Base-by-base conservation (phyloP, 2,797 vertebrate genomes). In the Sparus aurata region DNA sequence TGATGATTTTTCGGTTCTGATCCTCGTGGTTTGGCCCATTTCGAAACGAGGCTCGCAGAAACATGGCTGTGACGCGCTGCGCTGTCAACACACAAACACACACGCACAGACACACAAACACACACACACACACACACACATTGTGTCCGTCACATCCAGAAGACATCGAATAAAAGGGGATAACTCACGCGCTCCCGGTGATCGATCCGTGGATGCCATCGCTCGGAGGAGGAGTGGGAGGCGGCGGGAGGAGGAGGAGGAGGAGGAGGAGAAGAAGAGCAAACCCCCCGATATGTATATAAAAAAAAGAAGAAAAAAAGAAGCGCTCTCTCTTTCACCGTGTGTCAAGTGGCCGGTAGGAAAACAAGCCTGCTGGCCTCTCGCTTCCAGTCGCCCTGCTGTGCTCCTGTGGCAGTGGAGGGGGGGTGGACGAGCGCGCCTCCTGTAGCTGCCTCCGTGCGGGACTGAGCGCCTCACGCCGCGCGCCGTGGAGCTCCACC, bases 101-200 rank as follows among this genome's bases (percentile, higher is more conserved):
- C n/a, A n/a, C n/a, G n/a, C 27, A 34, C 30, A 34, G 34, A 3
- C 30, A 34, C 30, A 34, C 30, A 34, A 3, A 27, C 27, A 27
- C 27, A 27, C 27, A 27, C 27, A 27, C 41, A 34, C 30, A 34
- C 30, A 6, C 27, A 65, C 79, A 60, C 10, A 20, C 20, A 4
- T 50, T 11, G 75, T 25, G 22, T 77, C 85, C 70, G 54, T 43
- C 83, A 77, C 85, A 83, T 50, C 8, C 34, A 34, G 1, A 71
- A 77, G 16, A 84, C 60, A 58, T 77, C 22, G 55, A 7, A 45
- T 43, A 58, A 84, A 64, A 34, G 53, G 60, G 8, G 63, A 49
- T 23, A 86, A 95, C 95, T 96, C 86, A 96, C 95, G 84, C 86
- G 85, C 76, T 90, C 82, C 83, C 61, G 82, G 2, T 66, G 92